Evolutionary conservation across 2,797 vertebrate genomes (phyloP).

Genomic region (Myotis planiceps): DNA sequence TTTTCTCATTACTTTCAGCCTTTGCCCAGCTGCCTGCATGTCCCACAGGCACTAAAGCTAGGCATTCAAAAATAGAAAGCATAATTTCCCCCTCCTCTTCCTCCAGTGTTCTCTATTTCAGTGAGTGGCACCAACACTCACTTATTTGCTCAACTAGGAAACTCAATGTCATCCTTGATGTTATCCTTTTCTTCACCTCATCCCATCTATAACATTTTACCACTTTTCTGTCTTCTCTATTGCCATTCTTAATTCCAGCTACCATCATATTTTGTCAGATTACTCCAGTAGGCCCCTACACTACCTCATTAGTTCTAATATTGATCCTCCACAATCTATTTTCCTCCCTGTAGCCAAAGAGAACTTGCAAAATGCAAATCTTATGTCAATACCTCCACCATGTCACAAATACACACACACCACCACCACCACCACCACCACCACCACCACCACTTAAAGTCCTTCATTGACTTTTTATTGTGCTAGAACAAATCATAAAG

Average conservation of each 20-base stretch:
- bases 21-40: not conserved
- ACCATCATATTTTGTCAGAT: not conserved
- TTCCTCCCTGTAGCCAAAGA: not conserved
- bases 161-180: not conserved
- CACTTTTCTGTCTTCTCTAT: not conserved
- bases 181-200: not conserved
- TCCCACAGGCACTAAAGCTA: not conserved
- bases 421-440: not conserved
- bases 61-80: not conserved
- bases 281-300: not conserved
- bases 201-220: too few species aligned
- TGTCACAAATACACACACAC: too few species aligned
- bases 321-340: not conserved
- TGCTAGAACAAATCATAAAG: not conserved
- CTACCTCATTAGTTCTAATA: not conserved
- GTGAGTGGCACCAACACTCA: not conserved
- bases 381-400: not conserved
- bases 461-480: not conserved
- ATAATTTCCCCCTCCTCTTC: not conserved
- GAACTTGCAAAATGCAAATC: not conserved
- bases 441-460: not conserved
- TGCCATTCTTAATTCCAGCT: not conserved
- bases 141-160: not conserved
- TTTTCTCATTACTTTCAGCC: constrained; percentile 32
- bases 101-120: not conserved